A percentile compares a stretch with the other conserved stretches of the same genome.
Conservation (phyloP, 2,888 invertebrate genomes). For the Xestia rhomboidea region DNA sequence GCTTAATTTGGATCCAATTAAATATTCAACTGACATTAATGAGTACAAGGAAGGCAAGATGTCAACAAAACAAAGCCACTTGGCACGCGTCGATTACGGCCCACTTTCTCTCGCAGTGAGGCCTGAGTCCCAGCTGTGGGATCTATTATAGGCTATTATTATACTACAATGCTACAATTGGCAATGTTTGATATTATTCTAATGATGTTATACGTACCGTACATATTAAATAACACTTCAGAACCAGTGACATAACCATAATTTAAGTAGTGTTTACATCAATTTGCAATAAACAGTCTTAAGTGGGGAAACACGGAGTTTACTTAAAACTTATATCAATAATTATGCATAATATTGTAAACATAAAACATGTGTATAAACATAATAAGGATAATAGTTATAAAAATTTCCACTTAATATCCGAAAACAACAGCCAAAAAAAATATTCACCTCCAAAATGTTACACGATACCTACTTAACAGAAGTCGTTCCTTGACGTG, state of each 20-base stretch:
- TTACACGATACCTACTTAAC: neutral
- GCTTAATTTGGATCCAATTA: slow-evolving; percentile 53
- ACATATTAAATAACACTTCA: slow-evolving; percentile 26
- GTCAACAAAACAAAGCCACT: slow-evolving; percentile 15
- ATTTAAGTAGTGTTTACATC: slow-evolving; percentile 29
- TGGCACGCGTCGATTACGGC: neutral
- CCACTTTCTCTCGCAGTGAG: too few relatives aligned
- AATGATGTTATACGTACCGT: slow-evolving; percentile 1
- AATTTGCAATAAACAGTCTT: slow-evolving; percentile 38
- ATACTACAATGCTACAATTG: too few relatives aligned
- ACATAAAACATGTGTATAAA: neutral
- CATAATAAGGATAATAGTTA: neutral
- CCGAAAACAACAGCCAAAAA: neutral
- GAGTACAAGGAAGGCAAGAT: slow-evolving; percentile 20
- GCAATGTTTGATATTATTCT: neutral
- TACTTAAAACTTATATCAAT: neutral
- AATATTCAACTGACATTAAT: slow-evolving; percentile 36
- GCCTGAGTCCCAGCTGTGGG: neutral
- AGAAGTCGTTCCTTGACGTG: neutral
- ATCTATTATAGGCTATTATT: neutral
- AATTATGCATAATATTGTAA: slow-evolving; percentile 4
- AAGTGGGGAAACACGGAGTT: slow-evolving; percentile 23
- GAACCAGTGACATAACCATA: slow-evolving; percentile 13
- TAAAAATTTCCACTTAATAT: neutral
- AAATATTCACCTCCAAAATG: neutral